Conservation (phyloP, 2,797 vertebrate species). For the Enteromius viviparus region DNA sequence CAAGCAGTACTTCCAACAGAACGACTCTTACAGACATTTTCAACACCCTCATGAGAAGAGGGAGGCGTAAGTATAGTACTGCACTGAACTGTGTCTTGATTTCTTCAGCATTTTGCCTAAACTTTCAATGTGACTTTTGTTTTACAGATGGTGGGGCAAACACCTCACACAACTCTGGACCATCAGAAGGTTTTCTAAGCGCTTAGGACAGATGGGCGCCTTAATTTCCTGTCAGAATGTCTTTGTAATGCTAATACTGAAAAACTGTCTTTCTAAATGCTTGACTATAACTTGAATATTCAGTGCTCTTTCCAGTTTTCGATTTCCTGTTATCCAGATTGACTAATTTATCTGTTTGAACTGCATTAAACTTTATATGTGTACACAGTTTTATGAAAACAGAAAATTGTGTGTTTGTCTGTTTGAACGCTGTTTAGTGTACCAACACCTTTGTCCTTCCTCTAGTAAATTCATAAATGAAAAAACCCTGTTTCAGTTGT, state of each 20-base stretch:
- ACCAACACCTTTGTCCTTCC: not conserved
- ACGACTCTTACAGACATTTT: constrained; percentile 1
- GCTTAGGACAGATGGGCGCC: not conserved
- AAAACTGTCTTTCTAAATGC: not conserved
- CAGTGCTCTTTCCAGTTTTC: not conserved
- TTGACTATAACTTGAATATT: not conserved
- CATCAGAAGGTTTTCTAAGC: not conserved
- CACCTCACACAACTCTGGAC: not conserved
- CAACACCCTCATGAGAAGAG: constrained; percentile 72
- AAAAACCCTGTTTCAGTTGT: not conserved
- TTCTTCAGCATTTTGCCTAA: not conserved
- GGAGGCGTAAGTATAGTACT: constrained; percentile 78
- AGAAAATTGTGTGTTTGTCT: not conserved
- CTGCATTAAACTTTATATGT: not conserved
- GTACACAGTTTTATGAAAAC: not conserved
- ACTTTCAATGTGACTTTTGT: constrained; percentile 1
- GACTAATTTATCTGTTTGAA: not conserved
- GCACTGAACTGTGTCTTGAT: not conserved
- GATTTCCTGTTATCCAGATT: not conserved
- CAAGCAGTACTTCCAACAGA: not conserved
- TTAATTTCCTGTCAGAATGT: not conserved
- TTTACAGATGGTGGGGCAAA: constrained; percentile 21
- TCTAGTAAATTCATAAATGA: not conserved
- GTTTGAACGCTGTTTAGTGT: not conserved
- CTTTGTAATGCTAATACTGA: not conserved